Base-by-base conservation (phyloP, 92 coral and sea anemone genomes). In the Micromussa lordhowensis region DNA sequence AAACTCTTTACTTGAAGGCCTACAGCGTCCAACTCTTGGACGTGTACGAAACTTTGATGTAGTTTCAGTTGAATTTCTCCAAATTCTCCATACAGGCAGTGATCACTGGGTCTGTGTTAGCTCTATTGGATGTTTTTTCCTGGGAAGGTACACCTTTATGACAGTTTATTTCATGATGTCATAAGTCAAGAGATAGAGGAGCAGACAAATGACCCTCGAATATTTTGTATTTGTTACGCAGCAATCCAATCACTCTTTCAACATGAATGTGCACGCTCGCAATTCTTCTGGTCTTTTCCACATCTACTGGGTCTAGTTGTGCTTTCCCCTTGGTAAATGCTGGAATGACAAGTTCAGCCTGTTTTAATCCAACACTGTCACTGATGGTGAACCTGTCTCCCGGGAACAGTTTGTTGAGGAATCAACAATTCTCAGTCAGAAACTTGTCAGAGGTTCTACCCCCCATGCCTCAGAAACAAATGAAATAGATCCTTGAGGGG, bases 291-390 rank as follows among this genome's bases (percentile, higher is more conserved):
- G 88, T 82, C 72, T 24, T 28, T 32, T 85, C 81, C 32, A 87
- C 90, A 87, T 87, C 85, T 28, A 87, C 48, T 22, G 90, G 85
- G 64, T 87, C 84, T 40, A 87, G 85, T 34, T 87, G 90, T 19
- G 35, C 5, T 78, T 78, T 87, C 54, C 90, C 85, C 72, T 87
- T 87, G 36, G 85, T 87, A 24, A 87, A 79, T 14, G 90, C 90
- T 58, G 84, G 85, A 48, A 87, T 78, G 29, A 87, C 84, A 21
- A 86, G 74, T 38, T 86, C 75, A 11, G 68, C 83, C 35, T 86
- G 90, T 51, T 77, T 79, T 32, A 59, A 68, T 15, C 74, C 80
- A 48, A 81, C 74, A 68, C 85, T 81, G 34, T 81, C 75, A 36
- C 17, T 68, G 28, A 81, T n/a, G 7, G 77, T 82, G 29, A 82